A percentile compares a stretch with the other conserved stretches of the same genome.
Conservation (phyloP, 2,797 vertebrate species). For the Poecilia wingei region DNA sequence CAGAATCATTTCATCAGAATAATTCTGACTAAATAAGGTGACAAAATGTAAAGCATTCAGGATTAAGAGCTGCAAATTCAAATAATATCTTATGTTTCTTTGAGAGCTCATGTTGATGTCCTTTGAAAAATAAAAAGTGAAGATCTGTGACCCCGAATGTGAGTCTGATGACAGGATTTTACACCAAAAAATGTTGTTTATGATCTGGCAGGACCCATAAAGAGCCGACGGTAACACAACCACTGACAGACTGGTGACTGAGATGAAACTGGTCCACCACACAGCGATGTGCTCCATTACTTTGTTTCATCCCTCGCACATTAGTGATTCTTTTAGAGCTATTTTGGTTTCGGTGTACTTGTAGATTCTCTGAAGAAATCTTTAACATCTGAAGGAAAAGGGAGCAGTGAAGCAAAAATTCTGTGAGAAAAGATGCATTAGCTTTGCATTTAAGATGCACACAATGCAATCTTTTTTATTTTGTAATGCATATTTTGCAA, state of each 20-base stretch:
- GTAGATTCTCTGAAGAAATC: conserved; percentile 22
- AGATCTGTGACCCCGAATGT: conserved; percentile 7
- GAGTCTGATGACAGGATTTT: conserved; percentile 16
- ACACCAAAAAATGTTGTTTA: conserved; percentile 19
- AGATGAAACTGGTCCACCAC: conserved; percentile 20
- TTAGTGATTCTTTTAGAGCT: conserved; percentile 45
- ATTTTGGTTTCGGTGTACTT: conserved; percentile 30
- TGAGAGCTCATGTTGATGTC: conserved; percentile 15
- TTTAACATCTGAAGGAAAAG: conserved; percentile 5
- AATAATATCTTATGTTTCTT: background rate
- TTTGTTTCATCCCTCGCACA: conserved; percentile 22
- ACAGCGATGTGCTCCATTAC: conserved; percentile 16
- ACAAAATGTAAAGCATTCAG: background rate
- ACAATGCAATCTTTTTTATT: background rate
- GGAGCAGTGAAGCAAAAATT: conserved; percentile 1
- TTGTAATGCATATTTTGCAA: background rate
- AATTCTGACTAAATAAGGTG: background rate
- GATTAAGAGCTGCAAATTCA: background rate
- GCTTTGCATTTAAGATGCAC: background rate
- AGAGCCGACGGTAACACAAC: conserved; percentile 11
- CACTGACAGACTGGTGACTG: conserved; percentile 16
- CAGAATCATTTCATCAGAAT: background rate
- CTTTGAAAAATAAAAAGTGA: conserved; percentile 22
- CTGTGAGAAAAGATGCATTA: background rate
- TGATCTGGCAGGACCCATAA: conserved; percentile 16